Evolutionary conservation across 2,888 invertebrate genomes (phyloP), one percentile per base, ranked within the genome.

Genomic region (Orgyia antiqua): DNA sequence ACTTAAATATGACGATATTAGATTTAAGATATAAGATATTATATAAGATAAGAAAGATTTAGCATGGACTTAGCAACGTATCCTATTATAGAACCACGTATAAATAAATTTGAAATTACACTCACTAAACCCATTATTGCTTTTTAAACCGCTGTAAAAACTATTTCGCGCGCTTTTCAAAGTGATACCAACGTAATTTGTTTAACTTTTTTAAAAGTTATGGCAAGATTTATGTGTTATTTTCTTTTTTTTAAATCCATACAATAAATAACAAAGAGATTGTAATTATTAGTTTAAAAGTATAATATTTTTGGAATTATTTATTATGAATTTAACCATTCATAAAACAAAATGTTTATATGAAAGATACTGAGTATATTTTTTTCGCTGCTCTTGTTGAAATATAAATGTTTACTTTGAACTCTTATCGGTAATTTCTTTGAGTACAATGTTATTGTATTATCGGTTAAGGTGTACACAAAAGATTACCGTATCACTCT

Each of bases 71-170:
- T n/a, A n/a, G n/a, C n/a, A n/a, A n/a, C n/a, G n/a, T n/a, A n/a
- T n/a, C n/a, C n/a, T n/a, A n/a, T n/a, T n/a, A n/a, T n/a, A n/a
- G n/a, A n/a, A n/a, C n/a, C n/a, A n/a, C n/a, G n/a, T n/a, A n/a
- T n/a, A n/a, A n/a, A n/a, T n/a, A n/a, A n/a, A n/a, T n/a, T n/a
- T n/a, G n/a, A n/a, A n/a, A n/a, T n/a, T n/a, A n/a, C n/a, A n/a
- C n/a, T n/a, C n/a, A n/a, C n/a, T n/a, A n/a, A n/a, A n/a, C n/a
- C n/a, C n/a, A n/a, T n/a, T n/a, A n/a, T n/a, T 15, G 4, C 31
- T 37, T 39, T 36, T 25, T 25, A 26, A 27, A 27, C 27, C 6
- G 12, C 10, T 20, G 34, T 24, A 29, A 20, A 27, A 37, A 32
- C 26, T 4, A 24, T 30, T 29, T 23, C 11, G 10, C 24, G 19